Percentiles rank a stretch among this genome's conserved stretches.
Evolutionary conservation across 2,797 vertebrate genomes (phyloP).

Genomic region (Enteromius anoplus): DNA sequence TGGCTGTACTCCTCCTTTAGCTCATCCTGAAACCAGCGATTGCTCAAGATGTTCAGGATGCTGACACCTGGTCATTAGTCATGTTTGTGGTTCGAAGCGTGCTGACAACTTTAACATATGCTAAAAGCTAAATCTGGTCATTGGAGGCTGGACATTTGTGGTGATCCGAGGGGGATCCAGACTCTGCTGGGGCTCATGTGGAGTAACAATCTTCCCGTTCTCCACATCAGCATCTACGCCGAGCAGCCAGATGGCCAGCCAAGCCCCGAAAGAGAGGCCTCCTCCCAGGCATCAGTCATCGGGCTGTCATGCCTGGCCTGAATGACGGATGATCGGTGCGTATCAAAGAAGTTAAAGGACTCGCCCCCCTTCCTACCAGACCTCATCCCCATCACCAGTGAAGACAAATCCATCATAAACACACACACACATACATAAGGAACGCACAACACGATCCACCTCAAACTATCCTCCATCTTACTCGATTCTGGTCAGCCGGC

Average conservation of each 20-base stretch:
- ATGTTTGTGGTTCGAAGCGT: slow-evolving; percentile 46
- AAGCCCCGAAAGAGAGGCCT: slow-evolving; percentile 50
- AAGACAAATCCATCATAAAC: slow-evolving; percentile 26
- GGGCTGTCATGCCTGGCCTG: slow-evolving; percentile 70
- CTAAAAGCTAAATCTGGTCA: slow-evolving; percentile 57
- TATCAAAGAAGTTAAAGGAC: slow-evolving; percentile 54
- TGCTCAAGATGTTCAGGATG: slow-evolving; percentile 35
- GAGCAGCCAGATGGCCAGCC: slow-evolving; percentile 54
- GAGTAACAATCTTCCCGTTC: slow-evolving; percentile 53
- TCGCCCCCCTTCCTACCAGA: slow-evolving; percentile 29
- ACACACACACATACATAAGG: slow-evolving; percentile 28
- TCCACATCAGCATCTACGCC: slow-evolving; percentile 35
- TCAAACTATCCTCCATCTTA: slow-evolving; percentile 68
- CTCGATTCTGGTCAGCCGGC: slow-evolving; percentile 69
- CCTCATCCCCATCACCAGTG: neutral
- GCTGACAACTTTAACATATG: slow-evolving; percentile 58
- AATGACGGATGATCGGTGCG: slow-evolving; percentile 73
- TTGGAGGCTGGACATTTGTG: slow-evolving; percentile 38
- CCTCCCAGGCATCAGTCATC: slow-evolving; percentile 59
- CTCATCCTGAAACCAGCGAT: slow-evolving; percentile 25
- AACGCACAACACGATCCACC: slow-evolving; percentile 42
- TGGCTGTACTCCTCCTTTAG: neutral
- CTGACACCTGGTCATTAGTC: slow-evolving; percentile 52
- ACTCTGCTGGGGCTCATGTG: slow-evolving; percentile 47
- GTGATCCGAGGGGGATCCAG: slow-evolving; percentile 51